A percentile compares a stretch with the other conserved stretches of the same genome.
Conservation (phyloP, 2,113 vertebrate species). For the Scopus umbretta region DNA sequence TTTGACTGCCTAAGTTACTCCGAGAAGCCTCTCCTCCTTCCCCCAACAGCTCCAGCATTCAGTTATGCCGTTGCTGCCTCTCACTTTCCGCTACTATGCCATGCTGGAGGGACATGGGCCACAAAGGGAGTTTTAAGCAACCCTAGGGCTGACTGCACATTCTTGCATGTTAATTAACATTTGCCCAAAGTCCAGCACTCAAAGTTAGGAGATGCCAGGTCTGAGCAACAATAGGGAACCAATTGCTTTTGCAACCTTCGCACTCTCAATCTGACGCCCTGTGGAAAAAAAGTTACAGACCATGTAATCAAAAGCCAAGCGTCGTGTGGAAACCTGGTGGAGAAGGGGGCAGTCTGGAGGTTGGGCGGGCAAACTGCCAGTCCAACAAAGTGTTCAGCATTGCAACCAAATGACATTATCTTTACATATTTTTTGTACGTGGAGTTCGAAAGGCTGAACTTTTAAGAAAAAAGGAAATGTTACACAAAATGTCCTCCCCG, state of each 20-base stretch:
- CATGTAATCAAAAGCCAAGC: not conserved
- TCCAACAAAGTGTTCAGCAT: fast-evolving
- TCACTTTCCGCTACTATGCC: not conserved
- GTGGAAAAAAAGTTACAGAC: not conserved
- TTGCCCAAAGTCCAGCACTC: not conserved
- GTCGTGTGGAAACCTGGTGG: not conserved
- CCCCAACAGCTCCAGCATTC: not conserved
- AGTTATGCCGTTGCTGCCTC: not conserved
- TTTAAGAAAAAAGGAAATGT: not conserved
- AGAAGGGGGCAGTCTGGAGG: not conserved
- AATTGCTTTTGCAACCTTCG: not conserved
- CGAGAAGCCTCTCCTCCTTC: not conserved
- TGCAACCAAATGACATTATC: not conserved
- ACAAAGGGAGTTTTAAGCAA: not conserved
- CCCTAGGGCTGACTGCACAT: not conserved
- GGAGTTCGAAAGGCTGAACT: not conserved
- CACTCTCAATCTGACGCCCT: not conserved
- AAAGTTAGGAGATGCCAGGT: not conserved
- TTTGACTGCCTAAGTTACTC: fast-evolving
- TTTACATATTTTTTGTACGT: fast-evolving
- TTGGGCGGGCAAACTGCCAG: not conserved
- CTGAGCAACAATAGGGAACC: not conserved
- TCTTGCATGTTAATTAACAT: not conserved
- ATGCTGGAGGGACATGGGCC: not conserved
- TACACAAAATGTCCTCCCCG: not conserved